Evolutionary conservation across 2,888 invertebrate genomes (phyloP).

Genomic region (Oscheius sp.): DNA sequence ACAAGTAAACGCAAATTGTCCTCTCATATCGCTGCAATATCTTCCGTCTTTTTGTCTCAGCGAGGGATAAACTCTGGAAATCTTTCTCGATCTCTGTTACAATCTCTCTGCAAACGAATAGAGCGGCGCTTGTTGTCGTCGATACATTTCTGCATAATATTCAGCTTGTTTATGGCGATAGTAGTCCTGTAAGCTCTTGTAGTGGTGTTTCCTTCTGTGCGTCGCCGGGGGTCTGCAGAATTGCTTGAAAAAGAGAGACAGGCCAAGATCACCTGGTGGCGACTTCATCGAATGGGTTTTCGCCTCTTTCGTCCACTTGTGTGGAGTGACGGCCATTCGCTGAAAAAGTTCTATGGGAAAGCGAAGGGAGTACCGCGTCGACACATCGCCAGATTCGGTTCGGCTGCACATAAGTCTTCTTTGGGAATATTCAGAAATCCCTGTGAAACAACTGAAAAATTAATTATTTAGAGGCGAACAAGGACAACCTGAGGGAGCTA

Average conservation of each 20-base stretch:
- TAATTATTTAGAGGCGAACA: background rate
- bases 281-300: constrained; percentile 27
- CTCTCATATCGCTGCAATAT: constrained; percentile 56
- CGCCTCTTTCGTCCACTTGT: background rate
- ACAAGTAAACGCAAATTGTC: constrained; percentile 60
- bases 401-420: constrained; percentile 46
- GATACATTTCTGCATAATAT: constrained; percentile 2
- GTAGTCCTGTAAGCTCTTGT: constrained; percentile 26
- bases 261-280: constrained; percentile 28
- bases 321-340: background rate
- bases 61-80: constrained; percentile 46
- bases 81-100: no score
- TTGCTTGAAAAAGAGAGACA: no score
- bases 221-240: background rate
- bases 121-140: constrained; percentile 11
- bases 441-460: background rate
- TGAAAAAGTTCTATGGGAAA: background rate
- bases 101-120: constrained; percentile 17
- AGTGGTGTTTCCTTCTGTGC: constrained; percentile 28
- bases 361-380: background rate
- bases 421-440: constrained; percentile 34
- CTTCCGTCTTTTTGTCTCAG: constrained; percentile 43
- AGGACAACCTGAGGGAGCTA: constrained; percentile 3
- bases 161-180: constrained; percentile 28
- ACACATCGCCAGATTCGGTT: constrained; percentile 41